Evolutionary conservation across 30 jellyfish, hydroid and myxozoan genomes (phyloP), one percentile per base, ranked within the genome.

Genomic region (Hydractinia symbiolongicarpus): DNA sequence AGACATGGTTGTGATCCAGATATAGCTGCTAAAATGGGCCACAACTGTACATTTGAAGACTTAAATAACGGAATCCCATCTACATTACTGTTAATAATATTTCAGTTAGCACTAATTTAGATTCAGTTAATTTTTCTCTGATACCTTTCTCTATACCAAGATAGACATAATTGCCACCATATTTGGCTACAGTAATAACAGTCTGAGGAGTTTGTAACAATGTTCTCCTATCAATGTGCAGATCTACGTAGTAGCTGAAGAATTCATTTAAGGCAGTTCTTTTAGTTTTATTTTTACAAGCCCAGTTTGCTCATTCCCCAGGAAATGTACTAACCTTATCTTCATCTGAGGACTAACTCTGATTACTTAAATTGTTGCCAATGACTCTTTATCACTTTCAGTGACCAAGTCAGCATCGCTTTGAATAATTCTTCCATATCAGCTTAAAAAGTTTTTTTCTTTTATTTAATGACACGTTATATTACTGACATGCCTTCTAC

Each of bases 11-110:
- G 15, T 13, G 69, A 16, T 79, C 78, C 77, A 52, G 72, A 6
- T 11, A 58, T 11, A 14, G 15, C 50, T 53, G 85, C 75, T 50
- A 77, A 78, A 76, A 84, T 84, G 55, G 94, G 94, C 94, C 94
- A 77, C 52, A 84, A 11, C 72, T 84, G 79, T 76, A 78, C 67
- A 54, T 62, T 66, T 77, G 94, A 16, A 78, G 84, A 68, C 83
- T 76, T 76, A 55, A n/a, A n/a, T n/a, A 72, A 72, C 17, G 50
- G 81, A 20, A 72, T 55, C 17, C 74, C 81, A 72, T 72, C 84
- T 49, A 76, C 54, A 20, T 55, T 5, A 76, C 55, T 15, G 50
- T 52, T 16, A 76, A 50, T 16, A 7, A 50, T 55, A 76, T 15
- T 49, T 68, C 81, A 40, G 52, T 44, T 72, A 16, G 81, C 53